Percentiles rank a stretch among this genome's conserved stretches.
Conservation (phyloP, 2,113 vertebrate species). For the Nesogale talazaci region DNA sequence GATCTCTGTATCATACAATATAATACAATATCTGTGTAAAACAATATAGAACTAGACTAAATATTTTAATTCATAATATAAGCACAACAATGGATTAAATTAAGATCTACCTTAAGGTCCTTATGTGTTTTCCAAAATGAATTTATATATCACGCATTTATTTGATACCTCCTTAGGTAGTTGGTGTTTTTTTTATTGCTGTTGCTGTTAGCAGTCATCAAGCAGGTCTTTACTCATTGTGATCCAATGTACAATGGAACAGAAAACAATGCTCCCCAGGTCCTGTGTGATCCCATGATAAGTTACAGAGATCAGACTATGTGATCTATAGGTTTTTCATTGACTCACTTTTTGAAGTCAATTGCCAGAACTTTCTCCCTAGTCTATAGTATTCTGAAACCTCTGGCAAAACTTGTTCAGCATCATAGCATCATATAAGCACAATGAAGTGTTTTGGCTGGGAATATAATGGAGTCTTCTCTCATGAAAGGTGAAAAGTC, state of each 20-base stretch:
- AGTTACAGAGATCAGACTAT: neutral
- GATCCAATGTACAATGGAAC: neutral
- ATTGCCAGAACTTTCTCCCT: neutral
- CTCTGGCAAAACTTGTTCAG: neutral
- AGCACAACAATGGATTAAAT: neutral
- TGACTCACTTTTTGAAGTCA: neutral
- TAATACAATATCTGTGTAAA: too few relatives aligned
- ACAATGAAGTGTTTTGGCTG: neutral
- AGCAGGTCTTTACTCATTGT: neutral
- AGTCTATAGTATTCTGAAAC: neutral
- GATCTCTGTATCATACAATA: neutral
- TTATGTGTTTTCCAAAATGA: neutral
- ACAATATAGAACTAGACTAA: constrained; percentile 13
- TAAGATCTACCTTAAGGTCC: neutral
- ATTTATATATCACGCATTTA: neutral
- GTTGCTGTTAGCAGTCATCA: neutral
- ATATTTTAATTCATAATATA: constrained; percentile 20
- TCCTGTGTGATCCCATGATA: neutral
- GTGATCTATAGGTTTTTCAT: neutral
- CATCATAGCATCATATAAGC: neutral
- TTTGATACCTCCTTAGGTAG: neutral
- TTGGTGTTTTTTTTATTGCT: neutral
- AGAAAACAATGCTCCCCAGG: neutral
- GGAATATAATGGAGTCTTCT: neutral
- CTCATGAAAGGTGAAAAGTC: neutral